Evolutionary conservation across 1,140 invertebrate species (phyloP).

Genomic region (Melitaea cinxia): DNA sequence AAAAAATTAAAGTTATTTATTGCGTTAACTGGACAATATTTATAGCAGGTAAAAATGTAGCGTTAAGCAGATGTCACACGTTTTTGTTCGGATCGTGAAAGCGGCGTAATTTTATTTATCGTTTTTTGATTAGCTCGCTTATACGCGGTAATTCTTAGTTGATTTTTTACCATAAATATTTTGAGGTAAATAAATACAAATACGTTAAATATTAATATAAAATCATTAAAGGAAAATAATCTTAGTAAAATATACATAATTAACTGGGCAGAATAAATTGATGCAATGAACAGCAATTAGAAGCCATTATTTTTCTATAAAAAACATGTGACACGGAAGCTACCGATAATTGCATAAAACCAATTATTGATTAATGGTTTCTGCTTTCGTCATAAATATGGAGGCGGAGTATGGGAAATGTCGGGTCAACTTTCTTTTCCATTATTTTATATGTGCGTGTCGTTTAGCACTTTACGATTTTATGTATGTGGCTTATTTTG

Average conservation of each 20-base stretch:
- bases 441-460: conserved; percentile 23
- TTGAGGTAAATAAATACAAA: conserved; percentile 4
- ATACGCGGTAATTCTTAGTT: conserved; percentile 51
- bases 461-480: conserved; percentile 2
- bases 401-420: conserved; percentile 56
- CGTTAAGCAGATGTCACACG: conserved; percentile 61
- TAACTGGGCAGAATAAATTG: conserved; percentile 36
- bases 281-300: conserved; percentile 55
- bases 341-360: conserved; percentile 47
- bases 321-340: conserved; percentile 66
- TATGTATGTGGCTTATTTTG: conserved; percentile 14
- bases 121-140: conserved; percentile 72
- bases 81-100: conserved; percentile 62
- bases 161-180: conserved; percentile 43
- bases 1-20: conserved; percentile 51
- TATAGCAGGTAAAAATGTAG: conserved; percentile 59
- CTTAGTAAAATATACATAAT: conserved; percentile 2
- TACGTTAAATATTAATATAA: background rate
- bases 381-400: conserved; percentile 61
- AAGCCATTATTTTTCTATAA: conserved; percentile 61
- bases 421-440: conserved; percentile 59
- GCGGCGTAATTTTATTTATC: conserved; percentile 76
- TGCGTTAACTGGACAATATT: conserved; percentile 62
- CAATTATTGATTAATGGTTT: conserved; percentile 52
- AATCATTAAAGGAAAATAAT: background rate